Evolutionary conservation across 2,113 vertebrate species (phyloP).

Genomic region (Poeciliopsis turrubarensis): DNA sequence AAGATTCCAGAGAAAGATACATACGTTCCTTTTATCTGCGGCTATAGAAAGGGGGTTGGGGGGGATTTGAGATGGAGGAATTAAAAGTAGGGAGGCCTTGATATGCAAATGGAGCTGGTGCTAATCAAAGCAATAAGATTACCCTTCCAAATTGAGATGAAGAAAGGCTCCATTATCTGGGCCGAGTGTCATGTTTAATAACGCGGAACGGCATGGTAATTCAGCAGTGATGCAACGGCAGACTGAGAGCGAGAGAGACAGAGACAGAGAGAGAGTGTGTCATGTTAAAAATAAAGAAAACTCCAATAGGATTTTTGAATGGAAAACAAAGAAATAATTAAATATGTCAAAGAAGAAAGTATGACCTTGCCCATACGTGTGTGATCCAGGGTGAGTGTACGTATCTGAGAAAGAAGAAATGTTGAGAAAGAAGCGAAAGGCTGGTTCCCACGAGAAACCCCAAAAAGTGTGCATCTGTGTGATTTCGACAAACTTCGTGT

Average conservation of each 20-base stretch:
- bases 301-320: slow-evolving; percentile 3
- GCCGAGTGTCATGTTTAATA: slow-evolving; percentile 87
- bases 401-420: neutral
- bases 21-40: slow-evolving; percentile 75
- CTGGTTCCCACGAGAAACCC: slow-evolving; percentile 32
- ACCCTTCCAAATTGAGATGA: slow-evolving; percentile 87
- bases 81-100: slow-evolving; percentile 83
- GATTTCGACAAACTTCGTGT: neutral
- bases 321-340: slow-evolving; percentile 27
- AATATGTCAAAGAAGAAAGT: slow-evolving; percentile 41
- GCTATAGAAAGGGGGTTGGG: slow-evolving; percentile 57
- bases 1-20: slow-evolving; percentile 78
- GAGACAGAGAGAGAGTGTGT: neutral
- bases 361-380: slow-evolving; percentile 32
- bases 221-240: slow-evolving; percentile 73
- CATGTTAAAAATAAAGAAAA: slow-evolving; percentile 6
- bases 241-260: slow-evolving; percentile 15
- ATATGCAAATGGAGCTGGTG: slow-evolving; percentile 83
- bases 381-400: slow-evolving; percentile 11
- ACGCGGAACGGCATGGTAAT: slow-evolving; percentile 81
- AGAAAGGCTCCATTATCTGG: slow-evolving; percentile 86
- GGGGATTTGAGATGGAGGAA: slow-evolving; percentile 76
- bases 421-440: neutral
- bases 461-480: slow-evolving; percentile 15
- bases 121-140: slow-evolving; percentile 89